Percentiles rank a stretch among this genome's conserved stretches.
Evolutionary conservation across 2,797 vertebrate species (phyloP).

Genomic region (Pangasius sanitwongsei): DNA sequence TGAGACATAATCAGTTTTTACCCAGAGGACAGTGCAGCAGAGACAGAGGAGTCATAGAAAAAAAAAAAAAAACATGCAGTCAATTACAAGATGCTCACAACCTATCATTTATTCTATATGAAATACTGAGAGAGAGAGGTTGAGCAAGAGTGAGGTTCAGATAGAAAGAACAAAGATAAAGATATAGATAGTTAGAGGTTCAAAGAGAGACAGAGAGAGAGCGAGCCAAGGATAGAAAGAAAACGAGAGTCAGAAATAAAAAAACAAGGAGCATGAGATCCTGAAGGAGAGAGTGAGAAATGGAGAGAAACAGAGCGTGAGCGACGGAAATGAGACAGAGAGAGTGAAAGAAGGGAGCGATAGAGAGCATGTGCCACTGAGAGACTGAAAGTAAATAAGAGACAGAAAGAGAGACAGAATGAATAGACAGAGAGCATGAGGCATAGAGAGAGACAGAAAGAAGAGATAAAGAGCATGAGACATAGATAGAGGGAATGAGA

Average conservation of each 20-base stretch:
- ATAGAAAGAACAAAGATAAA: background rate
- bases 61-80: slow-evolving; percentile 1
- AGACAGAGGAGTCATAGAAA: background rate
- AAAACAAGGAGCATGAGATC: background rate
- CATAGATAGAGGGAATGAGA: background rate
- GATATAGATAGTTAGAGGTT: background rate
- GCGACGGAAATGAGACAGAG: background rate
- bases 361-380: background rate
- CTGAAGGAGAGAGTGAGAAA: background rate
- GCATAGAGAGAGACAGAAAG: background rate
- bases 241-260: background rate
- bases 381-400: background rate
- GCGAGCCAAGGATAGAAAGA: background rate
- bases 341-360: slow-evolving; percentile 11
- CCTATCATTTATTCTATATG: background rate
- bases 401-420: background rate
- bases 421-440: background rate
- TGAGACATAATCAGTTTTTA: slow-evolving; percentile 12
- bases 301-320: background rate
- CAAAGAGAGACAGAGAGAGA: background rate
- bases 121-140: background rate
- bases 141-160: background rate
- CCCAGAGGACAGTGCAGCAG: slow-evolving; percentile 12
- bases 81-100: slow-evolving; percentile 19
- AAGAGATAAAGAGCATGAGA: background rate